phyloP scores from a whole-genome alignment of 1,140 invertebrate genomes.

The Drosophila varians region DNA sequence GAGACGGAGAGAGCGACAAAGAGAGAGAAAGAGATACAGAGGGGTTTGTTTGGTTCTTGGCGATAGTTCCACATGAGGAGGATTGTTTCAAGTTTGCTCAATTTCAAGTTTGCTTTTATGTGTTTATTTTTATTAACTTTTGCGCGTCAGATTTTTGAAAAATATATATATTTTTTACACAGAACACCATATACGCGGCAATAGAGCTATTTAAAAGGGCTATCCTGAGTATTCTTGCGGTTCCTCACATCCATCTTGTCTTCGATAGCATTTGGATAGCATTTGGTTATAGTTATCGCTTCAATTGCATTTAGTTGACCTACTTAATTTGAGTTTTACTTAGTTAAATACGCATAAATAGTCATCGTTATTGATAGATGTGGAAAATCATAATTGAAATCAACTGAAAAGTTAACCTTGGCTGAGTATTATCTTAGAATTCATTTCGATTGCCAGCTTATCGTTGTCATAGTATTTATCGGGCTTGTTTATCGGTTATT shows the following conservation, averaged over 20 bases:
- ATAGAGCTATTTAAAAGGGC: constrained; percentile 76
- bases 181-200: constrained; percentile 83
- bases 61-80: constrained; percentile 35
- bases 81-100: constrained; percentile 60
- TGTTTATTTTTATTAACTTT: constrained; percentile 35
- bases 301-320: constrained; percentile 31
- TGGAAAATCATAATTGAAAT: constrained; percentile 80
- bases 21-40: constrained; percentile 34
- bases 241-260: constrained; percentile 18
- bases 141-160: constrained; percentile 29
- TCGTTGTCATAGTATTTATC: constrained; percentile 39
- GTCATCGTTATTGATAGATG: constrained; percentile 84
- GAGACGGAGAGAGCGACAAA: constrained; percentile 20
- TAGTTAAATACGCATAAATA: constrained; percentile 77
- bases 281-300: constrained; percentile 24
- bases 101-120: constrained; percentile 68
- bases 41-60: constrained; percentile 46
- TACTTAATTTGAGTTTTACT: constrained; percentile 43
- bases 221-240: constrained; percentile 28
- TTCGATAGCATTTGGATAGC: constrained; percentile 16
- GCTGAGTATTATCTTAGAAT: constrained; percentile 34
- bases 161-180: constrained; percentile 55
- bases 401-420: constrained; percentile 68
- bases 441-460: constrained; percentile 28
- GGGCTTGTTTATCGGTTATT: constrained; percentile 36